Evolutionary conservation across 2,113 vertebrate species (phyloP).

Genomic region (Cisticola juncidis): DNA sequence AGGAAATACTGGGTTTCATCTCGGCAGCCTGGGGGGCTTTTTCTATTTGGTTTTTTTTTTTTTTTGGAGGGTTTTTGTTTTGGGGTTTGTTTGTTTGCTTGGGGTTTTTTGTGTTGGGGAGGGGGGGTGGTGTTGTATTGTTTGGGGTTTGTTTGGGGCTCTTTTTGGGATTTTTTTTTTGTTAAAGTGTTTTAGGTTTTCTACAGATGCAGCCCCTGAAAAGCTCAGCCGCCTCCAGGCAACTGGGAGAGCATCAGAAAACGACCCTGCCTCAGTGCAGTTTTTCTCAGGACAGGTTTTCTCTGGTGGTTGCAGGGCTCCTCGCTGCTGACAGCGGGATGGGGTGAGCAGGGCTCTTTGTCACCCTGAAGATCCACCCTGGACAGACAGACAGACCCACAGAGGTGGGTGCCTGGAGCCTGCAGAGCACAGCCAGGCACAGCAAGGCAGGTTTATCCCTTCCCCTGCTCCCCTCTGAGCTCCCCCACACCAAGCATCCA

Average conservation of each 20-base stretch:
- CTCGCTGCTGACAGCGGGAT: neutral
- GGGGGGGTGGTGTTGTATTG: no score
- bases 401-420: neutral
- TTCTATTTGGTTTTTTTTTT: neutral
- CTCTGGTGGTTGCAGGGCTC: neutral
- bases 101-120: no score
- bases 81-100: no score
- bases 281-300: neutral
- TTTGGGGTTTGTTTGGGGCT: no score
- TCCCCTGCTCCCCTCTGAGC: neutral
- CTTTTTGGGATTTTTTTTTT: neutral
- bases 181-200: neutral
- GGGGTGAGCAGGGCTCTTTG: neutral
- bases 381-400: neutral
- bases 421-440: neutral
- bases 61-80: neutral
- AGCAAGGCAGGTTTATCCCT: neutral
- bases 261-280: accelerated
- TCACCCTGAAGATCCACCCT: neutral
- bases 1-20: neutral
- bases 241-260: neutral
- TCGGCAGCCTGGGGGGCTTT: neutral
- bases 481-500: neutral
- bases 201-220: neutral
- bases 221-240: neutral